phyloP scores from a whole-genome alignment of 2,888 invertebrate species.

The Tenthredo livida region DNA sequence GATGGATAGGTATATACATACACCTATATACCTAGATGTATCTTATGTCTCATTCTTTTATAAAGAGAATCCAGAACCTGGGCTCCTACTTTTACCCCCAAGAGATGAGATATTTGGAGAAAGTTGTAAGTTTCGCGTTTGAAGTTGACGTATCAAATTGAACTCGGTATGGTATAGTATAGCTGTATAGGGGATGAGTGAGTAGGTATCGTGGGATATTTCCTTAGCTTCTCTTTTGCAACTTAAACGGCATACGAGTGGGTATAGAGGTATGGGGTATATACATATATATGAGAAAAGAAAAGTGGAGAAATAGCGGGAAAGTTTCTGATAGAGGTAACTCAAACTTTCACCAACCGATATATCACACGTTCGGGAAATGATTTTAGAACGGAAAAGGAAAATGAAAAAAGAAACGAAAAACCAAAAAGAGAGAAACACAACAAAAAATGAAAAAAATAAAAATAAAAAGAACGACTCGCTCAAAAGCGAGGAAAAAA shows the following conservation, averaged over 20 bases:
- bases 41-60: not conserved
- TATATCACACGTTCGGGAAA: constrained; percentile 42
- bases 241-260: constrained; percentile 26
- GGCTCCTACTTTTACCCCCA: not conserved
- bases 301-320: constrained; percentile 52
- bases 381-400: constrained; percentile 17
- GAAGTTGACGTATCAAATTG: constrained; percentile 40
- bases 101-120: constrained; percentile 12
- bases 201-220: constrained; percentile 4
- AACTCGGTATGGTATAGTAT: not conserved
- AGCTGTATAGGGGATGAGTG: not conserved
- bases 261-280: too few relatives aligned
- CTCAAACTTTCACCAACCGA: constrained; percentile 19
- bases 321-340: constrained; percentile 37
- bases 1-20: not conserved
- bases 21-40: not conserved
- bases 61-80: not conserved
- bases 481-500: not conserved
- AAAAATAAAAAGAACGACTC: not conserved
- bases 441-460: not conserved
- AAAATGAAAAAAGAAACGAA: not conserved
- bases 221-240: constrained; percentile 29
- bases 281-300: constrained; percentile 18
- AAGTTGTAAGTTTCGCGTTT: constrained; percentile 33
- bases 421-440: not conserved